phyloP scores from a whole-genome alignment of 2,888 invertebrate genomes.

The Coelogynopora nodosa region DNA sequence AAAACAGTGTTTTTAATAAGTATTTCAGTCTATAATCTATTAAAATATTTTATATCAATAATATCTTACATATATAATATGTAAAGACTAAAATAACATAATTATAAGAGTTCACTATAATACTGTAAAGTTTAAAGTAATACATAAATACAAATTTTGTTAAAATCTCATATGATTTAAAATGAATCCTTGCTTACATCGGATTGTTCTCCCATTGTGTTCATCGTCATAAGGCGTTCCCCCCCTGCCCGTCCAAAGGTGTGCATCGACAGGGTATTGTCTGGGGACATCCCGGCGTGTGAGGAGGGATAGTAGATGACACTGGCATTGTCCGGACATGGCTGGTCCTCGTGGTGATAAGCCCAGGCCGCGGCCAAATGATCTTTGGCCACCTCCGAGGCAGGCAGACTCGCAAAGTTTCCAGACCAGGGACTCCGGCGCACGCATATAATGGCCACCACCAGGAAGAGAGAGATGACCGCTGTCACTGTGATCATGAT shows the following conservation, averaged over 20 bases:
- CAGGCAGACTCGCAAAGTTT: conserved; percentile 9
- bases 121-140: too few relatives aligned
- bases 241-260: not conserved
- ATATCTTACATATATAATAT: too few relatives aligned
- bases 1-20: too few relatives aligned
- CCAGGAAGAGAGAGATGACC: conserved; percentile 33
- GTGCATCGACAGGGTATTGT: not conserved
- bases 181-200: too few relatives aligned
- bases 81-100: too few relatives aligned
- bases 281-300: not conserved
- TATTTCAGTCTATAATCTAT: too few relatives aligned
- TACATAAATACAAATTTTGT: too few relatives aligned
- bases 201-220: not conserved
- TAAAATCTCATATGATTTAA: too few relatives aligned
- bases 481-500: conserved; percentile 38
- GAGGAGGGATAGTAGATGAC: not conserved
- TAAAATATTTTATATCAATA: too few relatives aligned
- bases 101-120: too few relatives aligned
- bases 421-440: conserved; percentile 31
- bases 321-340: not conserved
- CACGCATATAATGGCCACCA: conserved; percentile 38
- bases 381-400: conserved; percentile 2
- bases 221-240: not conserved
- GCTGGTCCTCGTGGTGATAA: not conserved
- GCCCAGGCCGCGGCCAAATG: conserved; percentile 7